Evolutionary conservation across 2,888 invertebrate genomes (phyloP).

Genomic region (Aricia artaxerxes): DNA sequence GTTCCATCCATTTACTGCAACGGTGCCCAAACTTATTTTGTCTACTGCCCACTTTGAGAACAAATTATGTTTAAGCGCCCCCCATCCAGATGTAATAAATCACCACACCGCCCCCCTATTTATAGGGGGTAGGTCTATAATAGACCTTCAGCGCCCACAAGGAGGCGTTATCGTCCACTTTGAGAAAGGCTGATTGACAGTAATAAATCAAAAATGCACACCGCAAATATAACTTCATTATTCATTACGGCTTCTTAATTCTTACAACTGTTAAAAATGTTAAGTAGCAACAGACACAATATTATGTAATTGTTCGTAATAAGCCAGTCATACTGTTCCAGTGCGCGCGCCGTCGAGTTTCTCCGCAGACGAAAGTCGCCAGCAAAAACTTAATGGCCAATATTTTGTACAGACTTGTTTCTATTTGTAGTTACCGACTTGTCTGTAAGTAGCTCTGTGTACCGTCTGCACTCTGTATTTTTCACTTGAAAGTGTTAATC

Average conservation of each 20-base stretch:
- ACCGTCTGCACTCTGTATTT: not conserved
- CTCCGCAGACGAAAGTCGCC: conserved; percentile 18
- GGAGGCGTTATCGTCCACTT: no score
- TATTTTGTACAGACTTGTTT: conserved; percentile 21
- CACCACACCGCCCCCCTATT: no score
- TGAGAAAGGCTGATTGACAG: not conserved
- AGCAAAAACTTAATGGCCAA: conserved; percentile 21
- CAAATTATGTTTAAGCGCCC: no score
- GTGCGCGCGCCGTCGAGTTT: conserved; percentile 16
- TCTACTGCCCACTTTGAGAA: no score
- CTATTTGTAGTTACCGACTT: not conserved
- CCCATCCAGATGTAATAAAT: no score
- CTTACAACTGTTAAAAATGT: not conserved
- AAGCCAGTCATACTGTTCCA: conserved; percentile 2
- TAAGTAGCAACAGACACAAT: not conserved
- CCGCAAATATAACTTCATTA: not conserved
- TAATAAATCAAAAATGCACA: not conserved
- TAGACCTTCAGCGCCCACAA: no score
- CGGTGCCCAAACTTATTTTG: no score
- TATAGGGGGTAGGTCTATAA: no score
- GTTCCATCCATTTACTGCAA: not conserved
- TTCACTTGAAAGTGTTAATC: not conserved
- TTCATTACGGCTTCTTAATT: not conserved
- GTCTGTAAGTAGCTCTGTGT: not conserved
- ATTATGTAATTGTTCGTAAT: not conserved